Evolutionary conservation across 2,113 vertebrate species (phyloP).

Genomic region (Fulica atra): DNA sequence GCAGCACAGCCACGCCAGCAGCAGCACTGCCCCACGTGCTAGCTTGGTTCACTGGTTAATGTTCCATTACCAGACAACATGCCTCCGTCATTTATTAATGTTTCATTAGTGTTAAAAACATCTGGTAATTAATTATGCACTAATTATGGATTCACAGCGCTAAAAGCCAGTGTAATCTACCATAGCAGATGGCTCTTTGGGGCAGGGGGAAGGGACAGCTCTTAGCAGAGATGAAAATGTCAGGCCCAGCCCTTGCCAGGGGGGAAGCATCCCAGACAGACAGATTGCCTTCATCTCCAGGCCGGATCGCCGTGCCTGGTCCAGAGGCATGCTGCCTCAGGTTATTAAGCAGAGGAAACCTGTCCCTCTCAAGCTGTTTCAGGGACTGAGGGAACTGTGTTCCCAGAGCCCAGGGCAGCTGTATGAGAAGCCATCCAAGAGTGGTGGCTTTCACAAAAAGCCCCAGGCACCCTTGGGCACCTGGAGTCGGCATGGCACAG

Average conservation of each 20-base stretch:
- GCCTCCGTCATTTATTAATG: conserved; percentile 68
- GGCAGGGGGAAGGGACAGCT: conserved; percentile 22
- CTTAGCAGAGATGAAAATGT: conserved; percentile 16
- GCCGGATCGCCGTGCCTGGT: background rate
- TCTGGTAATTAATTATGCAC: conserved; percentile 76
- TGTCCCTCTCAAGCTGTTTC: background rate
- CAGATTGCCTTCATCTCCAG: background rate
- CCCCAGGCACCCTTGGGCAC: background rate
- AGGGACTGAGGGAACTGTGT: background rate
- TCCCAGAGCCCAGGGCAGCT: background rate
- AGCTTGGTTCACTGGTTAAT: conserved; percentile 46
- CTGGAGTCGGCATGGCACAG: background rate
- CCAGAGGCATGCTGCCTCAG: background rate
- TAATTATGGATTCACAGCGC: conserved; percentile 67
- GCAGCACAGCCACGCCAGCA: rapidly evolving
- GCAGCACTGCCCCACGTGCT: background rate
- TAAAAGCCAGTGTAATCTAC: conserved; percentile 63
- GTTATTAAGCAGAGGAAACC: background rate
- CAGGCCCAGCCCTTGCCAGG: background rate
- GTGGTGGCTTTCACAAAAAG: background rate
- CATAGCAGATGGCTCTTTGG: conserved; percentile 48
- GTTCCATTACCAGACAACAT: conserved; percentile 65
- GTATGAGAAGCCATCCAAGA: background rate
- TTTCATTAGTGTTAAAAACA: conserved; percentile 74
- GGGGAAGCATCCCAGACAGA: background rate